Evolutionary conservation across 2,888 invertebrate species (phyloP).

Genomic region (Hyppa rectilinea): DNA sequence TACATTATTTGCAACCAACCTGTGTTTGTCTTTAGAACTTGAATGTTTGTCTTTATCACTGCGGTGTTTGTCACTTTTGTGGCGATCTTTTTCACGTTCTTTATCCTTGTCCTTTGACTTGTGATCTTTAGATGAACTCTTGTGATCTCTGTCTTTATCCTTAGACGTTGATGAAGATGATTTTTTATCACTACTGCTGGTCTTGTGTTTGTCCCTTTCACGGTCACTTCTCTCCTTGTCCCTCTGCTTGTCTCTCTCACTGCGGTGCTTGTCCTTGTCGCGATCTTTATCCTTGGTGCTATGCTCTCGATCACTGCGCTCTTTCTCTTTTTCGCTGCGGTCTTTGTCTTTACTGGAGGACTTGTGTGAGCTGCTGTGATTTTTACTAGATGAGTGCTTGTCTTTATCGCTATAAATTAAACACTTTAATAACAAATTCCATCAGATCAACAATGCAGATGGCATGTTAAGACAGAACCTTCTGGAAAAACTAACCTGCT

Average conservation of each 20-base stretch:
- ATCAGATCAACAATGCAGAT: slow-evolving; percentile 34
- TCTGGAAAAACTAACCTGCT: slow-evolving; percentile 88
- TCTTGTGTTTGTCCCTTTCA: slow-evolving; percentile 80
- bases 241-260: slow-evolving; percentile 86
- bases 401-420: slow-evolving; percentile 85
- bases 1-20: slow-evolving; percentile 71
- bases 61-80: slow-evolving; percentile 85
- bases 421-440: slow-evolving; percentile 40
- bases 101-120: slow-evolving; percentile 69
- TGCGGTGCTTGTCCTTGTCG: slow-evolving; percentile 82
- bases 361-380: slow-evolving; percentile 90
- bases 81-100: slow-evolving; percentile 83
- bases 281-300: slow-evolving; percentile 76
- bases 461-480: slow-evolving; percentile 70
- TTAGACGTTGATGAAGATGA: slow-evolving; percentile 84
- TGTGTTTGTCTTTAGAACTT: slow-evolving; percentile 91
- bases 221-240: slow-evolving; percentile 75
- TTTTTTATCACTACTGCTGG: slow-evolving; percentile 80
- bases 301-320: slow-evolving; percentile 76
- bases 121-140: slow-evolving; percentile 69
- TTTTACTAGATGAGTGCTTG: slow-evolving; percentile 89
- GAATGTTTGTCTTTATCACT: slow-evolving; percentile 87
- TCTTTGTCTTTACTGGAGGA: slow-evolving; percentile 89
- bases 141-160: slow-evolving; percentile 81
- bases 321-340: slow-evolving; percentile 79